A percentile compares a stretch with the other conserved stretches of the same genome.
Conservation (phyloP, 2,797 vertebrate genomes). For the Urocyon cinereoargenteus region DNA sequence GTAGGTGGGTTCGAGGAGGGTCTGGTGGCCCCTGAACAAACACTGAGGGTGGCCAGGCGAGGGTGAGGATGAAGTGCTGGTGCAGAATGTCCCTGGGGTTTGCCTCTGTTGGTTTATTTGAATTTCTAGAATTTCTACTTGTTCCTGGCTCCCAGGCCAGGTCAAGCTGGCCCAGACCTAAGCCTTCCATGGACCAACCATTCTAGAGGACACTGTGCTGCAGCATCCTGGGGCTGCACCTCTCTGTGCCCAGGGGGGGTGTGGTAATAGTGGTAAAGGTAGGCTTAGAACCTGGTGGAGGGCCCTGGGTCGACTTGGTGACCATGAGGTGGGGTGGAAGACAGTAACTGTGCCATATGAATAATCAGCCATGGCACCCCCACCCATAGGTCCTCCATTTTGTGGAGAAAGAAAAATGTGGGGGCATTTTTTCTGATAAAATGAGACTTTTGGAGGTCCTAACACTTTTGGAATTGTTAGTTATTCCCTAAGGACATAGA, state of each 20-base stretch:
- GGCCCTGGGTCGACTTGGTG: background rate
- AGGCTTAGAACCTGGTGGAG: background rate
- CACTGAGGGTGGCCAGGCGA: background rate
- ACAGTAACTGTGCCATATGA: background rate
- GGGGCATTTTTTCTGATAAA: background rate
- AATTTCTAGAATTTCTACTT: background rate
- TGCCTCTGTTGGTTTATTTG: background rate
- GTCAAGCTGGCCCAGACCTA: background rate
- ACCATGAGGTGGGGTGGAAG: background rate
- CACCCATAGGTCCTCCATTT: background rate
- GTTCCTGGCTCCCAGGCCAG: background rate
- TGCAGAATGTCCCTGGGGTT: background rate
- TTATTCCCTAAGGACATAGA: background rate
- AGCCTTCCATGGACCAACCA: background rate
- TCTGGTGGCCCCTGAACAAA: background rate
- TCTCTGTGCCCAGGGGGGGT: background rate
- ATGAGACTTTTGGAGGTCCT: background rate
- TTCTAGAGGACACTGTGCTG: background rate
- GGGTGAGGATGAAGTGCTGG: no score
- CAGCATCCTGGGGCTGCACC: background rate
- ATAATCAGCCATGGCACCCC: fast-evolving
- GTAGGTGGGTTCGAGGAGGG: background rate
- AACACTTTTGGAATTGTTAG: background rate
- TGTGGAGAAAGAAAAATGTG: background rate
- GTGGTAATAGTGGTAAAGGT: background rate